phyloP scores from a whole-genome alignment of 2,888 invertebrate genomes.

The Baronia brevicornis region DNA sequence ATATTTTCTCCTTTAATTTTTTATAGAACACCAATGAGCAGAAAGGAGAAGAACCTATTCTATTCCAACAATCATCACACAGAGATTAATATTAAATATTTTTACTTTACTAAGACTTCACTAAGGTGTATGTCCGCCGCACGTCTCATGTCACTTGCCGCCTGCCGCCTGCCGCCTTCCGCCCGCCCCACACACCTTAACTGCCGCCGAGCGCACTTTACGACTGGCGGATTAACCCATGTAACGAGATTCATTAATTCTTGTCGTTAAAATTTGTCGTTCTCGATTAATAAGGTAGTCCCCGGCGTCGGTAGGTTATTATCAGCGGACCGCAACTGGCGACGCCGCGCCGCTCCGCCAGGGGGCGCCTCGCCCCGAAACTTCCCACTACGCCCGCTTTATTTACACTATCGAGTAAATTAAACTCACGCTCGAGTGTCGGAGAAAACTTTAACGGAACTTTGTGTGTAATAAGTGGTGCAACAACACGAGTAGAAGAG shows the following conservation, averaged over 20 bases:
- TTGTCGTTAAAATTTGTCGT: conserved; percentile 78
- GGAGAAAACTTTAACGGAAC: conserved; percentile 74
- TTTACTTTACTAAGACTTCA: no score
- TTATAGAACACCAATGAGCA: no score
- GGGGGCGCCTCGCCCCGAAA: conserved; percentile 58
- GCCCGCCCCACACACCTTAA: conserved; percentile 58
- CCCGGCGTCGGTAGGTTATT: conserved; percentile 67
- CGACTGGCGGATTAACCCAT: conserved; percentile 75
- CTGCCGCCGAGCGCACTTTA: conserved; percentile 68
- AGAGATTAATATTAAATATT: no score
- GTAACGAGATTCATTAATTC: conserved; percentile 78
- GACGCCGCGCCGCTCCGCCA: conserved; percentile 27
- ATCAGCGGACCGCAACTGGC: conserved; percentile 64
- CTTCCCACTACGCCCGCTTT: conserved; percentile 72
- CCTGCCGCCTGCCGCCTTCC: no score
- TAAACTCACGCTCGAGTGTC: conserved; percentile 73
- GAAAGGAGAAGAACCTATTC: no score
- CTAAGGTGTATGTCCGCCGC: conserved; percentile 16
- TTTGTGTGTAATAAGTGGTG: conserved; percentile 77
- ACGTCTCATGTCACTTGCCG: conserved; percentile 37
- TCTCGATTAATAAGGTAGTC: conserved; percentile 76
- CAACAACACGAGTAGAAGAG: conserved; percentile 76
- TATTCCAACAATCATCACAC: no score
- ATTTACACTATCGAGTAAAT: conserved; percentile 77
- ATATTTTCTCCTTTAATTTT: no score